Percentiles rank a stretch among this genome's conserved stretches.
These are phyloP conservation scores for Leucophora obtusa DNA, from an alignment of 2,888 invertebrate species.

Conservation along the genomic window DNA sequence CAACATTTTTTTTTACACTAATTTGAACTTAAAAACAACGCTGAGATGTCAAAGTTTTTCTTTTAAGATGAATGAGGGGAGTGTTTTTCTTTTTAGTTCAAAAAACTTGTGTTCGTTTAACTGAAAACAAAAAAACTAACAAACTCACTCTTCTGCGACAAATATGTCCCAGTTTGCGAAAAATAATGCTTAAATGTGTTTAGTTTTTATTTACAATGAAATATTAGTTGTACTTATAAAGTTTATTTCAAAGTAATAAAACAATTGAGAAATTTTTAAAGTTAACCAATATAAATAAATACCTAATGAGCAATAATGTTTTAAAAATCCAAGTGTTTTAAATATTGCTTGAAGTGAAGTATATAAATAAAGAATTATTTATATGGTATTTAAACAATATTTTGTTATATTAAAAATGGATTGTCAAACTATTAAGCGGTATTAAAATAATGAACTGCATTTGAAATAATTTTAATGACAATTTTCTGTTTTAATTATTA, in stretches of 20 bases:
- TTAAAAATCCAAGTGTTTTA: no score
- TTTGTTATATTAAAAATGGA: no score
- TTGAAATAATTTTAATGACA: background rate
- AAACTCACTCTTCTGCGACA: background rate
- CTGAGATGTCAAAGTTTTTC: background rate
- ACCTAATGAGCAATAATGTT: no score
- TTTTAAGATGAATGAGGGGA: no score
- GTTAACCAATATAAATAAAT: background rate
- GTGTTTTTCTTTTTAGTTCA: no score
- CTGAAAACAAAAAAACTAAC: background rate
- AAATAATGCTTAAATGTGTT: background rate
- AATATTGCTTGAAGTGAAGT: no score
- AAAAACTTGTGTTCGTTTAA: background rate
- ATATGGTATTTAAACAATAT: no score
- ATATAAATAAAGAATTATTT: no score
- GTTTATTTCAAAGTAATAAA: background rate
- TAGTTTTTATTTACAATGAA: background rate
- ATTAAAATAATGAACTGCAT: no score
- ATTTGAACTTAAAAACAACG: slow-evolving; percentile 30
- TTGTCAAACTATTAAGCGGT: no score
- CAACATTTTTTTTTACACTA: background rate
- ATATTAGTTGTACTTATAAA: background rate
- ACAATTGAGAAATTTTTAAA: background rate
- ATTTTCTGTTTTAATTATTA: slow-evolving; percentile 3
- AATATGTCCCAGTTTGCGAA: background rate